Percentiles rank a stretch among this genome's conserved stretches.
Conservation (phyloP, 2,113 vertebrate genomes). For the Hylia prasina region DNA sequence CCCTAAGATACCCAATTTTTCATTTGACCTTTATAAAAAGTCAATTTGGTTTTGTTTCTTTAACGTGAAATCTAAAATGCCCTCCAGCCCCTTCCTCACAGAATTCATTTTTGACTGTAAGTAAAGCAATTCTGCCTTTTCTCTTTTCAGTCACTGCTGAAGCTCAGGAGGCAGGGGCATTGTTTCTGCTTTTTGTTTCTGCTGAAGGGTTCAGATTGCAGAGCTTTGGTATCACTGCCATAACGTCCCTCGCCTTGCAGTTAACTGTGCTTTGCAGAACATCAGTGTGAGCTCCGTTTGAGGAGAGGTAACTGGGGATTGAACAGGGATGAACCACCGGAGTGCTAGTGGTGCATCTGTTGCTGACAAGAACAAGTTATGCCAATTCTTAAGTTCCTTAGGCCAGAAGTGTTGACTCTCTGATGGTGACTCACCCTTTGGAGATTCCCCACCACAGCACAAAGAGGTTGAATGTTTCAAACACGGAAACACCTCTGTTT, state of each 20-base stretch:
- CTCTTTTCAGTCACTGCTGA: conserved; percentile 28
- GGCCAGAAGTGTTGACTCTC: not conserved
- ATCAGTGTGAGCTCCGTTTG: not conserved
- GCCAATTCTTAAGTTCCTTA: not conserved
- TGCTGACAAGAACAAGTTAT: not conserved
- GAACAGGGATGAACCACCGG: not conserved
- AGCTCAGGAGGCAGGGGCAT: not conserved
- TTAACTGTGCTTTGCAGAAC: not conserved
- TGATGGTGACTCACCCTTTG: not conserved
- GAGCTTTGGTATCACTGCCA: not conserved
- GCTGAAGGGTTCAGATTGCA: not conserved
- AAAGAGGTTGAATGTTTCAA: not conserved
- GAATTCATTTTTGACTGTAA: not conserved
- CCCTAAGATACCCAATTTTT: conserved; percentile 12
- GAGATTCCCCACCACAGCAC: not conserved
- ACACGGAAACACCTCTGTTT: not conserved
- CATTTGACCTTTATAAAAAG: conserved; percentile 64
- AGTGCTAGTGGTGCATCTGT: not conserved
- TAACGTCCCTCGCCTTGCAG: not conserved
- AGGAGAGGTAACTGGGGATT: not conserved
- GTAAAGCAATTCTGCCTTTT: not conserved
- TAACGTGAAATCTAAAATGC: conserved; percentile 4
- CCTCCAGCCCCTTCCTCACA: not conserved
- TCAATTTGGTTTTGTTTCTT: conserved; percentile 50
- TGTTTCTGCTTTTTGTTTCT: not conserved